Conservation (phyloP, 2,888 invertebrate genomes). For the Papilio protenor region DNA sequence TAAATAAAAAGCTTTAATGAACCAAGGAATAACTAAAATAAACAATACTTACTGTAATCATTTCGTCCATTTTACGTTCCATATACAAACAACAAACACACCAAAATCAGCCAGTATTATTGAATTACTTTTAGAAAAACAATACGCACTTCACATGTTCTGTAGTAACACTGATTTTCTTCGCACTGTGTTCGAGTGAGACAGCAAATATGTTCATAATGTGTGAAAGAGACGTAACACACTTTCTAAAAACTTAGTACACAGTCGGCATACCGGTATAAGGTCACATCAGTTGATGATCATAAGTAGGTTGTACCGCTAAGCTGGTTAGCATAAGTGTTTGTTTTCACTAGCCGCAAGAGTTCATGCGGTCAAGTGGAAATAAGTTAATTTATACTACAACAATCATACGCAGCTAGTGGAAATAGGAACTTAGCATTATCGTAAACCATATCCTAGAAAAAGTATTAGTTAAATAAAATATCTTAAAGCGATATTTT, state of each 20-base stretch:
- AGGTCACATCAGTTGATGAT: constrained; percentile 71
- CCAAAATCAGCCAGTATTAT: not conserved
- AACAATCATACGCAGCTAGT: too few relatives aligned
- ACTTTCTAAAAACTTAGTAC: constrained; percentile 78
- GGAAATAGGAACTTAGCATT: too few relatives aligned
- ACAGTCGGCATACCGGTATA: constrained; percentile 62
- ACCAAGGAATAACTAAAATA: not conserved
- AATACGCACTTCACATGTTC: constrained; percentile 55
- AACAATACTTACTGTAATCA: constrained; percentile 22
- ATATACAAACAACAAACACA: constrained; percentile 19
- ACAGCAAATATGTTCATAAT: constrained; percentile 43
- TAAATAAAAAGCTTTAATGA: not conserved
- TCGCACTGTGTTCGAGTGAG: constrained; percentile 52
- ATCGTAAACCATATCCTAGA: too few relatives aligned
- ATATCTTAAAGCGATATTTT: too few relatives aligned
- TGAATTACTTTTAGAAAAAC: constrained; percentile 18
- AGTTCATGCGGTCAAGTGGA: not conserved
- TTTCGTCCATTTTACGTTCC: constrained; percentile 12
- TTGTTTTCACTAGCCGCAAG: not conserved
- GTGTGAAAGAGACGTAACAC: constrained; percentile 56
- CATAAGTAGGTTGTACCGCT: constrained; percentile 15
- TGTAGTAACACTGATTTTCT: constrained; percentile 47
- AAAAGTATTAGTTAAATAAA: too few relatives aligned
- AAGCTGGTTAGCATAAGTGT: not conserved
- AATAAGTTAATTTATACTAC: not conserved